phyloP scores from a whole-genome alignment of 2,888 invertebrate genomes.

The Leptinotarsa haldemani region DNA sequence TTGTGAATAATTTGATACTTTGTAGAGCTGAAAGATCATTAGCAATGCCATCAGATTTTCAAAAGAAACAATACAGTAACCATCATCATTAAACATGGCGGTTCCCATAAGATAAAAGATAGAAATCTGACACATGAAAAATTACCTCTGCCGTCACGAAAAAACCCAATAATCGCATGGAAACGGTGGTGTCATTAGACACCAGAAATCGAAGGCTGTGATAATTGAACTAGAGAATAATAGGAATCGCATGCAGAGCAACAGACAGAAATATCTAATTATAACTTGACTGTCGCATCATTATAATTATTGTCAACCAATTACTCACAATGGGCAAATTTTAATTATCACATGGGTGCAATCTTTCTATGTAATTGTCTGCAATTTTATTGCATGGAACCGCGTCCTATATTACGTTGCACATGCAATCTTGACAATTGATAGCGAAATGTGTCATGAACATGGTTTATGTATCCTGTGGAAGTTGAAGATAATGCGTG shows the following conservation, averaged over 20 bases:
- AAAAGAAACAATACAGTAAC: not conserved
- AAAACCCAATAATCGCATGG: slow-evolving; percentile 8
- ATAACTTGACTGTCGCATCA: slow-evolving; percentile 35
- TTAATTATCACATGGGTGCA: slow-evolving; percentile 45
- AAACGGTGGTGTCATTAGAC: slow-evolving; percentile 4
- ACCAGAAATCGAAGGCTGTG: slow-evolving; percentile 38
- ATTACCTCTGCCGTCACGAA: slow-evolving; percentile 12
- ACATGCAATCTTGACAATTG: slow-evolving; percentile 50
- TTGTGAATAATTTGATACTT: not conserved
- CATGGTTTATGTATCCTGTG: slow-evolving; percentile 48
- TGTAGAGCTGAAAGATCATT: not conserved
- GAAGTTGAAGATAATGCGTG: slow-evolving; percentile 27
- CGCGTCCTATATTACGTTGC: slow-evolving; percentile 35
- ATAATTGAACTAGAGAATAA: slow-evolving; percentile 22
- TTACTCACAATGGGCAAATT: slow-evolving; percentile 37
- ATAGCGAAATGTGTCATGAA: slow-evolving; percentile 35
- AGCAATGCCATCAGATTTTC: not conserved
- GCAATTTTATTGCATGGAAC: slow-evolving; percentile 49
- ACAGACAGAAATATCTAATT: slow-evolving; percentile 20
- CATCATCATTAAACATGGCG: not conserved
- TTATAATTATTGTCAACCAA: slow-evolving; percentile 43
- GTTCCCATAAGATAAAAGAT: slow-evolving; percentile 12
- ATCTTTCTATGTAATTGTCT: slow-evolving; percentile 50
- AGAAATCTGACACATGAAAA: slow-evolving; percentile 14
- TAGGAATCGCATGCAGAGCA: slow-evolving; percentile 16